These are phyloP conservation scores for Cynodonichthys magdalenae DNA, from an alignment of 2,797 vertebrate genomes.

Conservation along the genomic window DNA sequence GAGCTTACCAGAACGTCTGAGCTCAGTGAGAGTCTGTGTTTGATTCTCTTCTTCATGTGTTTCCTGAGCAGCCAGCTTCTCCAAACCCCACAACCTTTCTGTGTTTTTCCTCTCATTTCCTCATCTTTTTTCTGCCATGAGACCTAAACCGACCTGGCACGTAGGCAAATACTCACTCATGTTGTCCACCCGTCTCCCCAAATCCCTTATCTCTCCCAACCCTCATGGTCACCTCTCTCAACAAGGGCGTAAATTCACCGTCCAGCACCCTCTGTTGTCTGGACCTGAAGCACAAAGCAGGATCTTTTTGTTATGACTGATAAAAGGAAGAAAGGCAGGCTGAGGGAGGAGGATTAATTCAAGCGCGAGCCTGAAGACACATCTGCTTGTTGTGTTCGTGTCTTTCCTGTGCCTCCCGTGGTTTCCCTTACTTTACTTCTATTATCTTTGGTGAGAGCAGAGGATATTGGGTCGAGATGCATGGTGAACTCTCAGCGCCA, in stretches of 20 bases:
- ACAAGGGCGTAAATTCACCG: constrained; percentile 55
- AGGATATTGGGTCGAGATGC: constrained; percentile 74
- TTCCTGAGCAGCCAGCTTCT: constrained; percentile 43
- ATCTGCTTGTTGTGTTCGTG: constrained; percentile 71
- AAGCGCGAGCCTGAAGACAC: constrained; percentile 69
- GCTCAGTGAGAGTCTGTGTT: constrained; percentile 58
- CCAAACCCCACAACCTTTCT: constrained; percentile 32
- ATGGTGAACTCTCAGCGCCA: constrained; percentile 63
- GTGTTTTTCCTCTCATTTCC: constrained; percentile 40
- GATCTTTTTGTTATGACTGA: constrained; percentile 70
- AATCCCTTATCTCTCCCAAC: constrained; percentile 36
- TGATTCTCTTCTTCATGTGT: constrained; percentile 48
- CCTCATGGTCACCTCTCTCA: constrained; percentile 45
- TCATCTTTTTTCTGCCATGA: constrained; percentile 59
- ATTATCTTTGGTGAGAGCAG: constrained; percentile 71
- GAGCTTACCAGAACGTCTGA: constrained; percentile 55
- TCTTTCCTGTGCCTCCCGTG: constrained; percentile 66
- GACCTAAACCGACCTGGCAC: constrained; percentile 66
- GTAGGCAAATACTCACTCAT: constrained; percentile 55
- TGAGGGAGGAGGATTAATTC: constrained; percentile 74
- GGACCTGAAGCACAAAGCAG: constrained; percentile 67
- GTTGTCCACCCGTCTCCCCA: constrained; percentile 40
- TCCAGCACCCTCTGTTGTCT: constrained; percentile 69
- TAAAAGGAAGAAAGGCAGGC: constrained; percentile 71
- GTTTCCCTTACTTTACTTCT: constrained; percentile 66